Conservation (phyloP, 2,797 vertebrate species). For the Taeniopygia guttata region DNA sequence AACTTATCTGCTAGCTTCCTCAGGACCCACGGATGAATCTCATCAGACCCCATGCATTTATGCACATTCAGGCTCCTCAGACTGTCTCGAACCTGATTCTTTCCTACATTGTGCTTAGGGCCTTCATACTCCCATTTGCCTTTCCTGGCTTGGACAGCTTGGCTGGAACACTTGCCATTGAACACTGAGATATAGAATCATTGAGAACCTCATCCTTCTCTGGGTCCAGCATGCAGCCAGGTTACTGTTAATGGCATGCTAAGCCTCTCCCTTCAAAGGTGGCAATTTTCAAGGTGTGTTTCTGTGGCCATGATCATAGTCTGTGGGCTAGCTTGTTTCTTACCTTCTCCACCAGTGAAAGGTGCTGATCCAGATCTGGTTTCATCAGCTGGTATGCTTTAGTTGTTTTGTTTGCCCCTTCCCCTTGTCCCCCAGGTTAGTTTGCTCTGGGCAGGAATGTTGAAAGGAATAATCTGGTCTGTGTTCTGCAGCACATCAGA, state of each 20-base stretch:
- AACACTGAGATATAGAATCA: neutral
- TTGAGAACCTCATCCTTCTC: neutral
- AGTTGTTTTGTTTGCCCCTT: neutral
- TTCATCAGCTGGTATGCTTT: neutral
- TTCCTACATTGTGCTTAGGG: neutral
- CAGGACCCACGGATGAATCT: neutral
- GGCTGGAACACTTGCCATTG: neutral
- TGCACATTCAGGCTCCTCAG: neutral
- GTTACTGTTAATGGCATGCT: neutral
- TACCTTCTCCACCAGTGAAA: neutral
- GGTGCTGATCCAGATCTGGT: neutral
- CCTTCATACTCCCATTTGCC: neutral
- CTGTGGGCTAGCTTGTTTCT: neutral
- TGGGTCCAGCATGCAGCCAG: neutral
- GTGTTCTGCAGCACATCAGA: neutral
- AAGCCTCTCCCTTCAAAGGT: neutral
- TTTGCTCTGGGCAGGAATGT: neutral
- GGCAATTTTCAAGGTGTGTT: neutral
- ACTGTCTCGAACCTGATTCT: neutral
- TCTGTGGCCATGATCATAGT: neutral
- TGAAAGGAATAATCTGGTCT: neutral
- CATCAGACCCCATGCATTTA: neutral
- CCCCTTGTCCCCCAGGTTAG: rapidly evolving
- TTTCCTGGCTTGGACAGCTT: neutral
- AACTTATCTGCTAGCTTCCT: neutral